phyloP scores from a whole-genome alignment of 1,140 invertebrate species.

The Lordiphosa clarofinis region DNA sequence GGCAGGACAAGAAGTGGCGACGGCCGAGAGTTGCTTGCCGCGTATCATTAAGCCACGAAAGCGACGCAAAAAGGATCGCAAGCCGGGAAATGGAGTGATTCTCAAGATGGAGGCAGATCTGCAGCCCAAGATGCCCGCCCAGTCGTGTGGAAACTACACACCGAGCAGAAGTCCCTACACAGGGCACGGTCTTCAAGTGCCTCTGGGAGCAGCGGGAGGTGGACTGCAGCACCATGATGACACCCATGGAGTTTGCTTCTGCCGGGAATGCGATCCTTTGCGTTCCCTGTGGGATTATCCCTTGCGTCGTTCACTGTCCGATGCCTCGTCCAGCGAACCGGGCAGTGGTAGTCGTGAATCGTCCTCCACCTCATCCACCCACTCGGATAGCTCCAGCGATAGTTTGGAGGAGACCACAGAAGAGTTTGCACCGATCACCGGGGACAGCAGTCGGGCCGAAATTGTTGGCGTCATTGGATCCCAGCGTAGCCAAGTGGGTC shows the following conservation, averaged over 20 bases:
- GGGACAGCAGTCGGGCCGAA: constrained; percentile 62
- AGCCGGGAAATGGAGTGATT: constrained; percentile 77
- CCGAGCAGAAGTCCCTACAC: constrained; percentile 2
- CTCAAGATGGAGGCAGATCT: constrained; percentile 62
- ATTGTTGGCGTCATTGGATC: constrained; percentile 78
- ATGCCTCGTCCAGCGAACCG: constrained; percentile 60
- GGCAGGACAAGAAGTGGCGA: constrained; percentile 64
- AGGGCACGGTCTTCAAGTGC: constrained; percentile 13
- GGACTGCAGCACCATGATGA: constrained; percentile 54
- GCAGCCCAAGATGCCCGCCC: constrained; percentile 37
- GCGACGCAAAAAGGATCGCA: constrained; percentile 92
- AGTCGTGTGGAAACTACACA: background rate
- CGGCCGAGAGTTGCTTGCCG: constrained; percentile 88
- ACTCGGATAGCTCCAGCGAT: constrained; percentile 60
- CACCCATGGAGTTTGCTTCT: constrained; percentile 84
- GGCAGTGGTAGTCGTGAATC: constrained; percentile 35
- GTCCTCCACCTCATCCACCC: constrained; percentile 54
- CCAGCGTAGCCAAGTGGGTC: constrained; percentile 46
- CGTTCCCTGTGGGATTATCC: constrained; percentile 86
- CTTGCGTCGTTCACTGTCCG: constrained; percentile 66
- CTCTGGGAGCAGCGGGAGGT: background rate
- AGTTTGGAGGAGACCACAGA: constrained; percentile 56
- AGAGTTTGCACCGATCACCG: constrained; percentile 62
- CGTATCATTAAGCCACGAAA: constrained; percentile 93
- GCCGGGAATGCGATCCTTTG: constrained; percentile 88